phyloP scores from a whole-genome alignment of 2,113 vertebrate species.

The Chionis minor region DNA sequence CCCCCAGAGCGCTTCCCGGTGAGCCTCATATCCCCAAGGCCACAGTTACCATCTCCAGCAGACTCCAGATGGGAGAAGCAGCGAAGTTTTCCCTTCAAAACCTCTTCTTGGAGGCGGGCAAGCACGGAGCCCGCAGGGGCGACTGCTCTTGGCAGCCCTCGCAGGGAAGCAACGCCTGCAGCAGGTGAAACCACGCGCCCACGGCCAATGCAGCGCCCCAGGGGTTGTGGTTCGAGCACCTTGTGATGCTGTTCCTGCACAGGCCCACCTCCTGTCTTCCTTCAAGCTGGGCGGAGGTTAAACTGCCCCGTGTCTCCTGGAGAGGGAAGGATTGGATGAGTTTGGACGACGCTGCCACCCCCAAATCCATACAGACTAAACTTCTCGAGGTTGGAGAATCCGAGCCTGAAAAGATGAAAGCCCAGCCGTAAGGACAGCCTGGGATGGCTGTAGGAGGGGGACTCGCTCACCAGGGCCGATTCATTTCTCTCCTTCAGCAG shows the following conservation, averaged over 20 bases:
- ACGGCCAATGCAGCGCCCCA: background rate
- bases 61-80: background rate
- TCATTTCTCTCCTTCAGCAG: background rate
- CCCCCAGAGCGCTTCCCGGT: background rate
- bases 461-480: background rate
- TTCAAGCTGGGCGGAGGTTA: background rate
- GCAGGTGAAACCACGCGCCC: background rate
- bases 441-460: background rate
- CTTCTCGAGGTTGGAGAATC: background rate
- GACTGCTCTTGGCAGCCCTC: background rate
- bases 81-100: background rate
- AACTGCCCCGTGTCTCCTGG: background rate
- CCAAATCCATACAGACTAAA: background rate
- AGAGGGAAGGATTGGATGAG: background rate
- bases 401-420: background rate
- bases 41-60: background rate
- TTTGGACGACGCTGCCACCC: background rate
- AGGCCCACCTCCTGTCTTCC: background rate
- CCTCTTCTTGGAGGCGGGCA: background rate
- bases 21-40: background rate
- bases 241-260: background rate
- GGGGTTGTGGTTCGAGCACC: background rate
- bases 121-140: background rate
- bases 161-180: background rate
- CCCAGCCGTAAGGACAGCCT: background rate